phyloP scores from a whole-genome alignment of 2,113 vertebrate species.

The Heloderma charlesbogerti region DNA sequence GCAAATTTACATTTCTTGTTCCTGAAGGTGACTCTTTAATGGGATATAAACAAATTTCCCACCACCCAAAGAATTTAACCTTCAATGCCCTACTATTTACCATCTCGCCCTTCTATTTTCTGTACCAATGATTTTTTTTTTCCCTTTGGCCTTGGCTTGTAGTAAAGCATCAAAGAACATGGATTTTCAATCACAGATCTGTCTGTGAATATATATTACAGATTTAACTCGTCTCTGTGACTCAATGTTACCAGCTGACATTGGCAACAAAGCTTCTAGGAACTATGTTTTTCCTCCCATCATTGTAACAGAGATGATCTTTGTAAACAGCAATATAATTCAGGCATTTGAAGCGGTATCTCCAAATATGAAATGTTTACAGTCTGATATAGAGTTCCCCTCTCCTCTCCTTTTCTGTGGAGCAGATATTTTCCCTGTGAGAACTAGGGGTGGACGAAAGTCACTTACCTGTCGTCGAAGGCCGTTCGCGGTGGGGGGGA shows the following conservation, averaged over 20 bases:
- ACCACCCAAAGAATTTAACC: neutral
- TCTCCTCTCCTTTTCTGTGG: neutral
- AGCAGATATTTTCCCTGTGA: neutral
- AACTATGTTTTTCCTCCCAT: neutral
- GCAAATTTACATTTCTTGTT: neutral
- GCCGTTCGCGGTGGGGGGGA: too few species aligned
- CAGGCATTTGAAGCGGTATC: neutral
- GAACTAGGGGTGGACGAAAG: too few species aligned
- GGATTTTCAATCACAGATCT: conserved; percentile 29
- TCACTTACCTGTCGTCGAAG: too few species aligned
- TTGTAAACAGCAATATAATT: conserved; percentile 27
- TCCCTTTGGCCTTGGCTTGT: neutral
- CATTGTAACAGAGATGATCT: conserved; percentile 14
- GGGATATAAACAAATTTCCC: neutral
- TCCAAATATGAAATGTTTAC: conserved; percentile 27
- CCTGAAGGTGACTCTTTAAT: neutral
- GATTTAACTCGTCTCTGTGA: conserved; percentile 23
- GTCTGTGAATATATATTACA: conserved; percentile 14
- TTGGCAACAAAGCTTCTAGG: conserved; percentile 7
- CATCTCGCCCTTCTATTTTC: neutral
- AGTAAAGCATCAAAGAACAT: neutral
- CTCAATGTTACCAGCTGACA: conserved; percentile 33
- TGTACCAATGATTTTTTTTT: neutral
- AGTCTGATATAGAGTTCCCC: neutral
- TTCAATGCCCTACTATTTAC: neutral